Percentiles rank a stretch among this genome's conserved stretches.
Evolutionary conservation across 2,888 invertebrate genomes (phyloP).

Genomic region (Bellardia pandia): DNA sequence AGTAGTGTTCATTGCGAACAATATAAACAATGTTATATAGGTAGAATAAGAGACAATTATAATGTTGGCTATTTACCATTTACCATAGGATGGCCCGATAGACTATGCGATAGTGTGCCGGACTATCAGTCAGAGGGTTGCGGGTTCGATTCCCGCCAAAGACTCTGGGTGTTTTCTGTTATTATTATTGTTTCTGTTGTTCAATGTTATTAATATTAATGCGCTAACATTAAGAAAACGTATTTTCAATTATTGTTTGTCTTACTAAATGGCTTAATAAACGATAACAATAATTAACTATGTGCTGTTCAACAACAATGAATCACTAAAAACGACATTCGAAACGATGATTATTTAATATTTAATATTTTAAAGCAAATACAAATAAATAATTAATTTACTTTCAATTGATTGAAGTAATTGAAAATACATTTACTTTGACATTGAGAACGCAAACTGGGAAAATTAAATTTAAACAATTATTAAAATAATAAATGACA

Average conservation of each 20-base stretch:
- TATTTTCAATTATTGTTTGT: conserved; percentile 1
- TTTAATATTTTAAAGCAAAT: background rate
- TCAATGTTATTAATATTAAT: conserved; percentile 12
- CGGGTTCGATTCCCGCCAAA: too few relatives aligned
- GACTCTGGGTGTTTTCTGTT: too few relatives aligned
- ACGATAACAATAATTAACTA: conserved; percentile 16
- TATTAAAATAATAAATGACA: background rate
- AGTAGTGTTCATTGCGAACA: background rate
- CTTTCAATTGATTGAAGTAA: background rate
- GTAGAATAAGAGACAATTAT: background rate
- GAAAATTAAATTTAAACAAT: background rate
- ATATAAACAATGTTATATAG: background rate
- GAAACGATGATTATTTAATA: background rate
- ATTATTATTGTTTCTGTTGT: too few relatives aligned
- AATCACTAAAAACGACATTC: background rate
- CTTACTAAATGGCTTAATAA: background rate
- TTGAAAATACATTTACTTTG: background rate
- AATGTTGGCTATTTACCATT: background rate
- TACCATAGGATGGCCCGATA: too few relatives aligned
- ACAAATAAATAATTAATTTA: background rate
- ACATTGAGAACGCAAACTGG: background rate
- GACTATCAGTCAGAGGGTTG: too few relatives aligned
- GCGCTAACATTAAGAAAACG: background rate
- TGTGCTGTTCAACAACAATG: background rate
- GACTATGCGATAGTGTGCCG: too few relatives aligned